Percentiles rank a stretch among this genome's conserved stretches.
phyloP scores from a whole-genome alignment of 2,797 vertebrate genomes.

The Alca torda region DNA sequence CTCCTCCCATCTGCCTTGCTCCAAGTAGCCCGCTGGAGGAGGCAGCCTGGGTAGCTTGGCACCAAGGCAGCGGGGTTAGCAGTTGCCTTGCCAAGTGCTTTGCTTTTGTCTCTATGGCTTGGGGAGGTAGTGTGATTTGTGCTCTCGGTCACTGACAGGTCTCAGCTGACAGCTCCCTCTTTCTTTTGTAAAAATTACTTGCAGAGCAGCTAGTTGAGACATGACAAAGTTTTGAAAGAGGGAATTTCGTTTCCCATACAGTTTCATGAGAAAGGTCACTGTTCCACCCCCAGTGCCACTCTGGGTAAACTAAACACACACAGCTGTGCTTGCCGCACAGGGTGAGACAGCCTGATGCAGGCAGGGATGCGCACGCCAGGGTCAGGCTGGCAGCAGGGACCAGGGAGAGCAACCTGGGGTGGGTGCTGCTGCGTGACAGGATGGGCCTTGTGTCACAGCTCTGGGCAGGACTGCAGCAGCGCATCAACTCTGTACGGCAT shows the following conservation, averaged over 20 bases:
- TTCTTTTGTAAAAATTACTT: conserved; percentile 53
- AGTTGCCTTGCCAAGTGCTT: background rate
- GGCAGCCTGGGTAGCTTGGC: conserved; percentile 11
- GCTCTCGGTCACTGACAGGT: conserved; percentile 63
- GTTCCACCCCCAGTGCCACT: conserved; percentile 8
- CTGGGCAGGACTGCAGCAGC: background rate
- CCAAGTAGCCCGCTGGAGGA: background rate
- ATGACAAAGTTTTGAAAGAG: conserved; percentile 72
- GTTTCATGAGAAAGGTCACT: conserved; percentile 56
- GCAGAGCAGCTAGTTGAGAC: conserved; percentile 70
- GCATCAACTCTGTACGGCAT: background rate
- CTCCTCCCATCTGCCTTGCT: background rate
- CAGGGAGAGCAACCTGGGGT: rapidly evolving
- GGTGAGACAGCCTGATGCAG: background rate
- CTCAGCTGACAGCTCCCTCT: conserved; percentile 65
- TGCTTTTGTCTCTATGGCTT: conserved; percentile 39
- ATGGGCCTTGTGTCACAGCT: background rate
- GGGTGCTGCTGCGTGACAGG: background rate
- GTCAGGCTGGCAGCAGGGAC: background rate
- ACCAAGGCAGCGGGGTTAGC: background rate
- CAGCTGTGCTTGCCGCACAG: background rate
- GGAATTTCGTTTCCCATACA: background rate
- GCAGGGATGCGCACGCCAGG: rapidly evolving
- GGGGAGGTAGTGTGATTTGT: conserved; percentile 42
- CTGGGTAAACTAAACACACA: conserved; percentile 19